A percentile compares a stretch with the other conserved stretches of the same genome.
phyloP scores from a whole-genome alignment of 2,888 invertebrate species.

The Seira ritae region DNA sequence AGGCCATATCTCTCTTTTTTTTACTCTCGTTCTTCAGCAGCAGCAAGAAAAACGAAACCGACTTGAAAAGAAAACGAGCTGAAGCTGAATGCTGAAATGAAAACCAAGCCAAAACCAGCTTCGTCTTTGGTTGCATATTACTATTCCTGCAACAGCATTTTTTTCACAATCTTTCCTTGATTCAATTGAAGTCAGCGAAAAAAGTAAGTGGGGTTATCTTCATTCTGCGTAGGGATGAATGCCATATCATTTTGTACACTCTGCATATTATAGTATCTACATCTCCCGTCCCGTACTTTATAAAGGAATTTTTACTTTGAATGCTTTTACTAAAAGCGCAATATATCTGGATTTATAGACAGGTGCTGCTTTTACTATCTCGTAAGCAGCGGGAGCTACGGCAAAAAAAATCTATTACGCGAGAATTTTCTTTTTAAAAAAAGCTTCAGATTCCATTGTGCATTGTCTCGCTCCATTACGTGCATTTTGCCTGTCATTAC shows the following conservation, averaged over 20 bases:
- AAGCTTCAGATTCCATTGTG: constrained; percentile 38
- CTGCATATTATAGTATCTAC: no score
- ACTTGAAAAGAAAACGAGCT: no score
- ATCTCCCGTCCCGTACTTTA: no score
- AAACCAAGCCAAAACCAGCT: constrained; percentile 15
- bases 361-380: constrained; percentile 39
- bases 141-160: constrained; percentile 52
- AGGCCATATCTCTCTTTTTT: not conserved
- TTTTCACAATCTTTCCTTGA: not conserved
- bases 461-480: constrained; percentile 49
- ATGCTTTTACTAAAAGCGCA: no score
- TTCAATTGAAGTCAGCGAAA: not conserved
- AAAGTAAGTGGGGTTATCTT: not conserved
- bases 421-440: constrained; percentile 17
- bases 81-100: no score
- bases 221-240: no score
- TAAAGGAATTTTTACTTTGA: no score
- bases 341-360: not conserved
- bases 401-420: no score
- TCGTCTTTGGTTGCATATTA: not conserved
- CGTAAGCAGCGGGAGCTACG: no score
- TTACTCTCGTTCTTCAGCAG: not conserved
- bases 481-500: no score
- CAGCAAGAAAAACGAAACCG: not conserved
- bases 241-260: no score